phyloP scores from a whole-genome alignment of 1,140 invertebrate genomes.

The Carposina sasakii region DNA sequence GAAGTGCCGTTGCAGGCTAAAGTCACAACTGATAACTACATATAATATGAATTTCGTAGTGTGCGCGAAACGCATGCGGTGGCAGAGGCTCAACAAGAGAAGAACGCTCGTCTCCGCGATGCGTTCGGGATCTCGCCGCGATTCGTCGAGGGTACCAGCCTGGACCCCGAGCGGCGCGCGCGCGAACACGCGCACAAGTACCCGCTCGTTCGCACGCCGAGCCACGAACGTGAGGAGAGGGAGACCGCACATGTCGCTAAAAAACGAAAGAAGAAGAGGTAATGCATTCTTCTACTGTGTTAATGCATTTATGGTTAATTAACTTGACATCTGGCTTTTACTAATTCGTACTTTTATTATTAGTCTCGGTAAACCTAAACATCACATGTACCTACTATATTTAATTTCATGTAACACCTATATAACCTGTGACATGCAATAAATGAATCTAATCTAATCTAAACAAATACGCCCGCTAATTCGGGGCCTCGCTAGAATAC shows the following conservation, averaged over 20 bases:
- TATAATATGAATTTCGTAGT: slow-evolving; percentile 75
- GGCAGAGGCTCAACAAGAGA: slow-evolving; percentile 96
- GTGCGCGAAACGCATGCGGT: slow-evolving; percentile 96
- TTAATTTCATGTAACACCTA: too few species aligned
- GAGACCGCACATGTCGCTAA: slow-evolving; percentile 37
- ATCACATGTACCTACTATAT: too few species aligned
- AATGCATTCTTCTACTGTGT: slow-evolving; percentile 28
- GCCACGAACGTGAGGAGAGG: slow-evolving; percentile 55
- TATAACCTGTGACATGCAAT: too few species aligned
- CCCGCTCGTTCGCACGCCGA: slow-evolving; percentile 78
- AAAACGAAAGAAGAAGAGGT: slow-evolving; percentile 74
- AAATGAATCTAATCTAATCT: too few species aligned
- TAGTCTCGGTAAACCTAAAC: too few species aligned
- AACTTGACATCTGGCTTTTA: too few species aligned
- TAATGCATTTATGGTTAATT: too few species aligned
- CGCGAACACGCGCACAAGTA: slow-evolving; percentile 75
- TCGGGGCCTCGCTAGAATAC: too few species aligned
- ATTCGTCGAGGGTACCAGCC: slow-evolving; percentile 94
- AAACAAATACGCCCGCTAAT: too few species aligned
- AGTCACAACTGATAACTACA: too few species aligned
- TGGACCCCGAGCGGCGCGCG: slow-evolving; percentile 87
- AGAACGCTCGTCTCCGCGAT: slow-evolving; percentile 92
- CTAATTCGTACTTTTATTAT: too few species aligned
- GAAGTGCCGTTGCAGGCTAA: too few species aligned
- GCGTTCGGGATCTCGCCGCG: slow-evolving; percentile 96